Evolutionary conservation across 2,113 vertebrate species (phyloP), one percentile per base, ranked within the genome.

Genomic region (Gavia stellata): DNA sequence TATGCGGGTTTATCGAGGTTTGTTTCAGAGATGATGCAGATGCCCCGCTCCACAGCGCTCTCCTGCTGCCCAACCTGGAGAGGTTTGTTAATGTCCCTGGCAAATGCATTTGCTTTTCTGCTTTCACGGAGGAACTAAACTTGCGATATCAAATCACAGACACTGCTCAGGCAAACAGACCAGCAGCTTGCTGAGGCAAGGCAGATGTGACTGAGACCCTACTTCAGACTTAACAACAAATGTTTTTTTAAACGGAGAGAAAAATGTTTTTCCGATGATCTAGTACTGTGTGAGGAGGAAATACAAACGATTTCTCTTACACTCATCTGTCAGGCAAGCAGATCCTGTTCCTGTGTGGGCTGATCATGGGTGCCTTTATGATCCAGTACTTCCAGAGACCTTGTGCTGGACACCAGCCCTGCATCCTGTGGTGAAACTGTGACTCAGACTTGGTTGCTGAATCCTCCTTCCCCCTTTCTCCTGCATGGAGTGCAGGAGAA

Each of bases 1-100:
- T 9, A n/a, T 0, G 1, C 0, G 1, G 12, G 38, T 75, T 72
- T 42, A 34, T 42, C 2, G 2, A 66, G 18, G 12, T 24, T 77
- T 88, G 62, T 55, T 81, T 80, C 14, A 7, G 67, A 33, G 40
- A 21, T 17, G 12, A 33, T 17, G n/a, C 45, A 55, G 50, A 49
- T 75, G 13, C 33, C 24, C n/a, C 7, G 26, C 28, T n/a, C 58
- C 36, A 66, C n/a, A 66, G 5, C 1, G 1, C 29, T 53, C 26
- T 70, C 50, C 52, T 66, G 45, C 52, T 72, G 40, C 67, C 67
- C 74, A 77, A 2, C 40, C 36, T 36, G 25, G 40, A 84, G 50
- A 66, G 28, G 21, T 75, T 59, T 65, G 42, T 56, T 66, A 33
- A 66, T 33, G 33, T 75, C 61, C 26, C 50, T 49, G 50, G 50